A percentile compares a stretch with the other conserved stretches of the same genome.
phyloP scores from a whole-genome alignment of 2,797 vertebrate genomes.

The Lagorchestes hirsutus region DNA sequence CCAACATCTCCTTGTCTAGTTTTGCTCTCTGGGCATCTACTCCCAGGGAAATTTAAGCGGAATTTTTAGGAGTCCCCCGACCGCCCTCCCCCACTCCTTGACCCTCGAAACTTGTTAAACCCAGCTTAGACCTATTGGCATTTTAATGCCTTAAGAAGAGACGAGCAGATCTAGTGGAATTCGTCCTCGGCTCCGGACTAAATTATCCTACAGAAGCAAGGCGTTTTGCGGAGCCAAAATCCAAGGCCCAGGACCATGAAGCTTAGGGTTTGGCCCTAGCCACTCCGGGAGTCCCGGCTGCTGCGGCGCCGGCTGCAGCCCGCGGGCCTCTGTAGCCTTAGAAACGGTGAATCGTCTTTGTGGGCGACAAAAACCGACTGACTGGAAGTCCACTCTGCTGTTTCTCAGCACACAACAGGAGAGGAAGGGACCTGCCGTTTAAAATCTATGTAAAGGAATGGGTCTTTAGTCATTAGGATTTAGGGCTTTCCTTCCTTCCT shows the following conservation, averaged over 20 bases:
- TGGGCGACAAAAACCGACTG: no score
- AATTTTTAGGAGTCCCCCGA: not conserved
- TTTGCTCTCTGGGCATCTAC: conserved; percentile 31
- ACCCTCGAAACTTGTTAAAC: not conserved
- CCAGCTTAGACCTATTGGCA: not conserved
- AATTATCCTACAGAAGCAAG: not conserved
- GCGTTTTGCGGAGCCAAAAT: no score
- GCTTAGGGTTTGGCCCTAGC: not conserved
- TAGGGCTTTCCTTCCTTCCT: no score
- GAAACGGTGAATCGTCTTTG: not conserved
- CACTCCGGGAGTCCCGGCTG: no score
- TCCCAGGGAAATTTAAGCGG: conserved; percentile 37
- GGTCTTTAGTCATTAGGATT: no score
- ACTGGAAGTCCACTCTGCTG: no score
- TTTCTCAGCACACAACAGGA: not conserved
- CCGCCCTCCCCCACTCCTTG: conserved; percentile 17
- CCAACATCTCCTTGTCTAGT: conserved; percentile 47
- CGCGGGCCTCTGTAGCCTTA: not conserved
- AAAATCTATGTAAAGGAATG: not conserved
- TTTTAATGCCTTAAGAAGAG: not conserved
- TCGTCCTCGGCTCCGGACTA: not conserved
- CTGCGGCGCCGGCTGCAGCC: no score
- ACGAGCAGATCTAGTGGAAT: not conserved
- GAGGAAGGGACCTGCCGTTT: not conserved
- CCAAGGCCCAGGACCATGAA: not conserved